Percentiles rank a stretch among this genome's conserved stretches.
Conservation (phyloP, 1,140 invertebrate species). For the Leptinotarsa texana region DNA sequence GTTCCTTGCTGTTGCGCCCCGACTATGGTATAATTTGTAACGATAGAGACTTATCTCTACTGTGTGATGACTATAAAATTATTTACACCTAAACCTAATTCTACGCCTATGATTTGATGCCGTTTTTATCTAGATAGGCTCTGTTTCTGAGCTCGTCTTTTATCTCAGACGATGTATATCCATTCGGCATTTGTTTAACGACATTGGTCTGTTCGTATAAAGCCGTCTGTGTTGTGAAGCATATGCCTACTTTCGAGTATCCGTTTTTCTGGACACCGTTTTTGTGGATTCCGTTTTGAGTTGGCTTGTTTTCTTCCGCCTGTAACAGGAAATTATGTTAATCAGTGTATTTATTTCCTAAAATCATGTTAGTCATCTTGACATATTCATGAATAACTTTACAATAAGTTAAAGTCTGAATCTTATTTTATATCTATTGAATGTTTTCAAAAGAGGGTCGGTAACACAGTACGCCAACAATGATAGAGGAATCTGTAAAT, state of each 20-base stretch:
- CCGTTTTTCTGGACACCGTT: slow-evolving; percentile 4
- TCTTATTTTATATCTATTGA: no score
- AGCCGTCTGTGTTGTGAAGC: slow-evolving; percentile 13
- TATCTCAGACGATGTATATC: slow-evolving; percentile 6
- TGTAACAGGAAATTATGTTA: no score
- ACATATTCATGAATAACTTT: no score
- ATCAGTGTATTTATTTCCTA: no score
- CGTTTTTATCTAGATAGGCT: slow-evolving; percentile 7
- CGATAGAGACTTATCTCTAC: neutral
- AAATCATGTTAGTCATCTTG: no score
- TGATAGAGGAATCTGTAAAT: no score
- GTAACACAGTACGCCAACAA: no score
- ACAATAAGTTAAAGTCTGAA: no score
- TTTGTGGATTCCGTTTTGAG: neutral
- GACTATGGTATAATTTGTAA: no score
- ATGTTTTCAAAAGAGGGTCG: no score
- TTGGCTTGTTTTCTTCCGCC: no score
- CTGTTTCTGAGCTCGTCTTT: slow-evolving; percentile 11
- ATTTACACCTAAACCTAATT: neutral
- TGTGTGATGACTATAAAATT: slow-evolving; percentile 1
- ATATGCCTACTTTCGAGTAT: slow-evolving; percentile 9
- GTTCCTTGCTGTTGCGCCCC: no score
- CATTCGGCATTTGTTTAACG: slow-evolving; percentile 17
- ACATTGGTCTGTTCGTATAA: slow-evolving; percentile 17
- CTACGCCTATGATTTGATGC: neutral